Percentiles rank a stretch among this genome's conserved stretches.
phyloP scores from a whole-genome alignment of 2,113 vertebrate genomes.

The Cyrtonyx montezumae region DNA sequence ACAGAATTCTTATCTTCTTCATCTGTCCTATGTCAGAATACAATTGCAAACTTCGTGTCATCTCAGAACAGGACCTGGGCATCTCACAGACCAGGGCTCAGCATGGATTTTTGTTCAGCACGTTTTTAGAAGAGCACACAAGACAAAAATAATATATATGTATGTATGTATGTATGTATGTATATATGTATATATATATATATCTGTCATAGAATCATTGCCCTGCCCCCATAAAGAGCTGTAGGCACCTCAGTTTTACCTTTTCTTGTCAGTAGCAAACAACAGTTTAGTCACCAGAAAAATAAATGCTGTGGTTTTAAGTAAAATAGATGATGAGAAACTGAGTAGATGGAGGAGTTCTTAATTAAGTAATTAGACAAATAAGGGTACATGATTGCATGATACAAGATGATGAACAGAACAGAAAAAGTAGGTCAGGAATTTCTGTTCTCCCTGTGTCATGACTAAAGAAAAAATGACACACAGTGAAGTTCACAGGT shows the following conservation, averaged over 20 bases:
- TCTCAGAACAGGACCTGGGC: not conserved
- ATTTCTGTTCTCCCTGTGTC: constrained; percentile 30
- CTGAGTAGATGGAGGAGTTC: constrained; percentile 42
- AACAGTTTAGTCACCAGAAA: not conserved
- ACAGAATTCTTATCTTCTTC: not conserved
- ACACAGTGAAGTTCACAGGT: constrained; percentile 47
- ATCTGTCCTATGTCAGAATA: not conserved
- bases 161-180: no score
- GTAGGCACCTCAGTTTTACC: constrained; percentile 3
- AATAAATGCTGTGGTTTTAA: constrained; percentile 32
- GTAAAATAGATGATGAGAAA: constrained; percentile 33
- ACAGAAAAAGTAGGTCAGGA: constrained; percentile 56
- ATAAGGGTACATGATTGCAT: constrained; percentile 35
- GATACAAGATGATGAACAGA: constrained; percentile 23
- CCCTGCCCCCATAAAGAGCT: not conserved
- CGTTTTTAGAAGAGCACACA: not conserved
- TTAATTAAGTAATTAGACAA: constrained; percentile 62
- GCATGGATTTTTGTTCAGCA: not conserved
- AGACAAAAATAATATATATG: not conserved
- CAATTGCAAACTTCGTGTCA: not conserved
- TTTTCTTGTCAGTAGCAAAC: not conserved
- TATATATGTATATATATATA: no score
- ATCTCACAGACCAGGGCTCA: not conserved
- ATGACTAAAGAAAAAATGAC: constrained; percentile 36
- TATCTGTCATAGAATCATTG: not conserved